phyloP scores from a whole-genome alignment of 2,113 vertebrate species.

The Crypturellus undulatus region DNA sequence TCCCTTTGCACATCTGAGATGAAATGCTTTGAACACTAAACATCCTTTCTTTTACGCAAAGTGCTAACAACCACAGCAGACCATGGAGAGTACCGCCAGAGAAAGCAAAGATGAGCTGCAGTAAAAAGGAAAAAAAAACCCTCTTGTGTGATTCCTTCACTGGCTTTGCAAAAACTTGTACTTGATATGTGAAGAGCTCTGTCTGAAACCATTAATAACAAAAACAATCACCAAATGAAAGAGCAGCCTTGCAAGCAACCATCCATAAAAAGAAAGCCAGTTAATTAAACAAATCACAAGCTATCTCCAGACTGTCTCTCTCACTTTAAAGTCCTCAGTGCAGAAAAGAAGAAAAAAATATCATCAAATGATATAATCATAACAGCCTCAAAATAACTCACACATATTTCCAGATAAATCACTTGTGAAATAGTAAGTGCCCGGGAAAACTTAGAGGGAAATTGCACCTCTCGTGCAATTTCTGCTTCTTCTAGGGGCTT shows the following conservation, averaged over 20 bases:
- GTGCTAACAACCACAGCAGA: conserved; percentile 50
- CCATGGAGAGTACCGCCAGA: conserved; percentile 18
- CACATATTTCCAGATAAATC: conserved; percentile 70
- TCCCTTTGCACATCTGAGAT: conserved; percentile 40
- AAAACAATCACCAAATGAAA: conserved; percentile 73
- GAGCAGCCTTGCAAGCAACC: conserved; percentile 67
- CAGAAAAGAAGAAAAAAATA: conserved; percentile 67
- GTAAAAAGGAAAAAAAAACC: not conserved
- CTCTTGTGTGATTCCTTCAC: conserved; percentile 45
- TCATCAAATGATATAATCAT: conserved; percentile 72
- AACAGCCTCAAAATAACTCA: conserved; percentile 68
- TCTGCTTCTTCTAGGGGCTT: conserved; percentile 9
- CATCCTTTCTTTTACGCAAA: conserved; percentile 30
- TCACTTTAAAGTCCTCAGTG: conserved; percentile 61
- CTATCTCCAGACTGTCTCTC: conserved; percentile 63
- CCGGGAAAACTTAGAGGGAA: conserved; percentile 44
- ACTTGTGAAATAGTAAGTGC: conserved; percentile 64
- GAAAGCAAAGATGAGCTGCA: conserved; percentile 52
- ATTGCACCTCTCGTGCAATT: conserved; percentile 39
- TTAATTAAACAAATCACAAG: conserved; percentile 70
- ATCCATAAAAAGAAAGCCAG: conserved; percentile 68
- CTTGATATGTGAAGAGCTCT: conserved; percentile 62
- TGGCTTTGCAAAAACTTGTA: conserved; percentile 62
- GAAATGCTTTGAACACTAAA: conserved; percentile 52
- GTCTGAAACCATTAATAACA: conserved; percentile 68